Evolutionary conservation across 2,797 vertebrate species (phyloP).

Genomic region (Etheostoma perlongum): DNA sequence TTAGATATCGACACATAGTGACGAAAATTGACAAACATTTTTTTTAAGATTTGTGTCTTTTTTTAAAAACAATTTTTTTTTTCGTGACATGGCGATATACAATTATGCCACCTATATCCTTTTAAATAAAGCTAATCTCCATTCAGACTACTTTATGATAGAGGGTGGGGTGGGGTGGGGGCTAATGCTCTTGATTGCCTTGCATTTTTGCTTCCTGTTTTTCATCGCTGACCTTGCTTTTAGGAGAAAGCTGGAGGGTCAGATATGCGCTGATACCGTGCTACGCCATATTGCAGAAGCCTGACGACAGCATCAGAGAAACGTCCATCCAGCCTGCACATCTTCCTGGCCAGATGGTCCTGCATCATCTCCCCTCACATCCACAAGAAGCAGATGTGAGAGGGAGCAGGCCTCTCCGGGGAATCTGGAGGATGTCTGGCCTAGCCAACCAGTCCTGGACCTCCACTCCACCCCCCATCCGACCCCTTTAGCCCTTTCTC

Average conservation of each 20-base stretch:
- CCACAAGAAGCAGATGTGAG: conserved; percentile 83
- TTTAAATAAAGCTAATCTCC: conserved; percentile 4
- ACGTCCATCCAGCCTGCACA: conserved; percentile 57
- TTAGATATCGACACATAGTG: no score
- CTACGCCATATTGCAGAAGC: conserved; percentile 80
- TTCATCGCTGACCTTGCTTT: conserved; percentile 81
- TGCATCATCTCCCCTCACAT: conserved; percentile 74
- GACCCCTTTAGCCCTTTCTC: conserved; percentile 48
- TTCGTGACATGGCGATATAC: neutral
- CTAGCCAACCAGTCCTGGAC: conserved; percentile 63
- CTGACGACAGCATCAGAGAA: conserved; percentile 66
- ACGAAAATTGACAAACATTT: no score
- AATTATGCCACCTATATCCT: neutral
- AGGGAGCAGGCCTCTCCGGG: conserved; percentile 71
- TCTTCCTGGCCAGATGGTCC: conserved; percentile 82
- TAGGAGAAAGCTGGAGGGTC: conserved; percentile 75
- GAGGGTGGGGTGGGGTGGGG: neutral
- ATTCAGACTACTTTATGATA: conserved; percentile 13
- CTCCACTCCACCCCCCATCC: conserved; percentile 41
- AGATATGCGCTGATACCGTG: conserved; percentile 80
- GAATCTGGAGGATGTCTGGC: conserved; percentile 74
- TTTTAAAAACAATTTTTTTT: neutral
- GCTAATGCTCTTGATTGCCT: conserved; percentile 49
- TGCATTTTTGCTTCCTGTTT: conserved; percentile 68
- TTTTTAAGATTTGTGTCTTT: neutral